Base-by-base conservation (phyloP, 2,888 invertebrate species). In the Metellina segmentata region DNA sequence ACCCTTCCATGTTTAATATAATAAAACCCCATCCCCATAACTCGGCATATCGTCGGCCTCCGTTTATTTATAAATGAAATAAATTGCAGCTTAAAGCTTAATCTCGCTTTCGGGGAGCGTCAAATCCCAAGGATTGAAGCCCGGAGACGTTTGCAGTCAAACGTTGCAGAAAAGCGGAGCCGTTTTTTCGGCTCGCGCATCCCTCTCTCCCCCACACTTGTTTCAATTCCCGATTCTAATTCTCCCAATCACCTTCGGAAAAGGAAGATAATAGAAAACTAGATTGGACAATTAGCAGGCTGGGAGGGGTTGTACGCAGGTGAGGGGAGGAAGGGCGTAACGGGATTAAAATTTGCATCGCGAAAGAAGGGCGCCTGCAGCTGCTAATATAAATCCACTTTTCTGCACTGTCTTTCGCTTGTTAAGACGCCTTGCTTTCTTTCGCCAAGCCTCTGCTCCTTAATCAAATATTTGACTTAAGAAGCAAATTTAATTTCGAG, bases 391-490 rank as follows among this genome's bases (percentile, higher is more conserved):
- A 91, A 91, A 91, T 91, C 91, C 87, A 91, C 91, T 91, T 87
- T 82, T 87, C 87, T 88, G 83, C 70, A 61, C 75, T 75, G 81
- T 77, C 75, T 90, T 85, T 81, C 79, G 85, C 90, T 91, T 91
- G 91, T 91, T 87, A 87, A 86, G 82, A 77, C 86, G 53, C 86
- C 11, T 7, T 49, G 69, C 85, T 78, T 81, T 90, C 85, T 91
- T 91, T 90, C 85, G n/a, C n/a, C 20, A 77, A 82, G 48, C 70
- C 82, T 71, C 20, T 82, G 78, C 82, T 82, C 87, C 91, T 91
- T 91, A 91, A 91, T 91, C 91, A 91, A 91, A 91, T 91, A 91
- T 91, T 91, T 91, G 91, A 91, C 91, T 91, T 91, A 91, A 91
- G 91, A 91, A 91, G 90, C 91, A 91, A 91, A 91, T 91, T 91